phyloP scores from a whole-genome alignment of 53 echinoderm and acorn worm genomes.

The Arbacia lixula region DNA sequence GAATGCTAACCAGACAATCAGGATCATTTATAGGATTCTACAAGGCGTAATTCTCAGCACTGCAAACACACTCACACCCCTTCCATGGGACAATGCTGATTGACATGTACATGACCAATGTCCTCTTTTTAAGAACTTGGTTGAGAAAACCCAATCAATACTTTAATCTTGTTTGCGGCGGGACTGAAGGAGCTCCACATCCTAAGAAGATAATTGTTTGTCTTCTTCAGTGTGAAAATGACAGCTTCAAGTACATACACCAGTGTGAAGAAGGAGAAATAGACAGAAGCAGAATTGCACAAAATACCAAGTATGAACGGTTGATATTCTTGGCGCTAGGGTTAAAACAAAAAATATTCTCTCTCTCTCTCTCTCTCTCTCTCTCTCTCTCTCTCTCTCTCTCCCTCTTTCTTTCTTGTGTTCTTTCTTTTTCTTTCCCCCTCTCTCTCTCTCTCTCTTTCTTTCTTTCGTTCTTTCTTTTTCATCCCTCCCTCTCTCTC shows the following conservation, averaged over 20 bases:
- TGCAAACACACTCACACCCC: background rate
- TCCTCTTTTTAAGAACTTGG: no score
- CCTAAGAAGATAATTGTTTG: slow-evolving; percentile 44
- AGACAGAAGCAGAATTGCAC: no score
- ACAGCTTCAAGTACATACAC: no score
- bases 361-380: background rate
- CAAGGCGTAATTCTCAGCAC: no score
- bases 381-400: background rate
- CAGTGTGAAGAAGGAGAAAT: no score
- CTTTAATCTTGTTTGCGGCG: slow-evolving; percentile 24
- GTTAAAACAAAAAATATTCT: no score
- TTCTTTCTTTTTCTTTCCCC: background rate
- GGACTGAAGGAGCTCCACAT: background rate
- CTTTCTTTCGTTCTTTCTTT: background rate
- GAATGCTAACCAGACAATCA: no score
- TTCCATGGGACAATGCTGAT: background rate
- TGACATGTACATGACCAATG: no score
- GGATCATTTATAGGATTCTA: no score
- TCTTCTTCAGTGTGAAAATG: slow-evolving; percentile 3
- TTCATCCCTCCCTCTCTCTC: background rate
- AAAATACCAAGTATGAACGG: no score
- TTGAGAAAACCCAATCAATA: no score
- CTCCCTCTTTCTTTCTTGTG: background rate
- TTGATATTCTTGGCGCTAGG: no score
- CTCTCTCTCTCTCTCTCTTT: background rate